Percentiles rank a stretch among this genome's conserved stretches.
These are phyloP conservation scores for Pangasius sanitwongsei DNA, from an alignment of 2,797 vertebrate genomes.

Conservation along the genomic window DNA sequence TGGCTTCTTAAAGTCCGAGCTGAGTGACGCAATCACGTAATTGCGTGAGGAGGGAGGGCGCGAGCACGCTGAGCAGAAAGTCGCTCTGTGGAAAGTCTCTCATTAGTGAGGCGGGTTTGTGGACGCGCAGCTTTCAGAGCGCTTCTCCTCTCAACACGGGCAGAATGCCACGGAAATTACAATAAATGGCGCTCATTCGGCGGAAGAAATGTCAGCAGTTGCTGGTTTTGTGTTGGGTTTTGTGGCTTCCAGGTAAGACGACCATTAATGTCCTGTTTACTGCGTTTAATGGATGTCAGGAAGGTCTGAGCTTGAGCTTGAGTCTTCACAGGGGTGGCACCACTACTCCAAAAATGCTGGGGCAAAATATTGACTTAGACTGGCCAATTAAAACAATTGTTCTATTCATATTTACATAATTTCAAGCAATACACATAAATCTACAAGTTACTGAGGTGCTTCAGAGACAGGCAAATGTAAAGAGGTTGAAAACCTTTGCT, in stretches of 20 bases:
- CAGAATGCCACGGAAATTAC: constrained; percentile 64
- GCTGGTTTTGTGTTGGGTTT: constrained; percentile 67
- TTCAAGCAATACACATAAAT: no score
- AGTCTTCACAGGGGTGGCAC: no score
- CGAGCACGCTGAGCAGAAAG: background rate
- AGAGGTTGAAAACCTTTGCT: no score
- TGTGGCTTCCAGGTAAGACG: constrained; percentile 74
- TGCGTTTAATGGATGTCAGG: background rate
- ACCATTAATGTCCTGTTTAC: background rate
- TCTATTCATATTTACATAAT: no score
- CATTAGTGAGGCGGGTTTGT: constrained; percentile 45
- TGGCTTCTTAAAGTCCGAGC: background rate
- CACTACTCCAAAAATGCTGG: no score
- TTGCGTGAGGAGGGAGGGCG: background rate
- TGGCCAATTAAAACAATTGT: no score
- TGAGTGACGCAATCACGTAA: constrained; percentile 16
- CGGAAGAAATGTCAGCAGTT: constrained; percentile 66
- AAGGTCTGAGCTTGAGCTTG: background rate
- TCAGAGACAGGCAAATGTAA: no score
- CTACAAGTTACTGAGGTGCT: no score
- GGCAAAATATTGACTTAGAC: no score
- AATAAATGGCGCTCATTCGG: constrained; percentile 76
- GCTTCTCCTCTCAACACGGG: constrained; percentile 28
- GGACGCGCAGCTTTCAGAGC: constrained; percentile 37
- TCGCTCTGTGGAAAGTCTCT: background rate